Percentiles rank a stretch among this genome's conserved stretches.
phyloP scores from a whole-genome alignment of 1,140 invertebrate species.

The Drosophila aff. region DNA sequence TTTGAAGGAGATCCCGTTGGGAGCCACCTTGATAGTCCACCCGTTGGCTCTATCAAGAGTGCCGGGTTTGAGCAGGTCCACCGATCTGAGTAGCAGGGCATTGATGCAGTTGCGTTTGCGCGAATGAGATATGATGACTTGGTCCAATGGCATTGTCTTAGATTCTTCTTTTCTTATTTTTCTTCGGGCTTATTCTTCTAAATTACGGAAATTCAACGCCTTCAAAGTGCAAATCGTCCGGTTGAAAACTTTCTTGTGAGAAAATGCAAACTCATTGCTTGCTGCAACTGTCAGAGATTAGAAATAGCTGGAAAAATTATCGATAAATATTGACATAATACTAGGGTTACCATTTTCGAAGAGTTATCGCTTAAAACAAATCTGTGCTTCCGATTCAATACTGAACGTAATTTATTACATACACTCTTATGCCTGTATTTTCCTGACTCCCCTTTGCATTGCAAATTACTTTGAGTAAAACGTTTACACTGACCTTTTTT shows the following conservation, averaged over 20 bases:
- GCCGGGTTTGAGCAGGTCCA: slow-evolving; percentile 8
- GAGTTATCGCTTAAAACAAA: neutral
- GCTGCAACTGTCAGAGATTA: slow-evolving; percentile 2
- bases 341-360: neutral
- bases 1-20: slow-evolving; percentile 36
- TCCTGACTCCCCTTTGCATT: neutral
- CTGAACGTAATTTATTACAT: neutral
- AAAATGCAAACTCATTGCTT: neutral
- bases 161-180: neutral
- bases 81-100: slow-evolving; percentile 51
- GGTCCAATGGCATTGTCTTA: slow-evolving; percentile 46
- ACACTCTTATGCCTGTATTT: too few species aligned
- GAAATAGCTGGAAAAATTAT: neutral
- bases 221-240: neutral
- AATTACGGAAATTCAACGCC: neutral
- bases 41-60: neutral
- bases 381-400: neutral
- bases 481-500: slow-evolving; percentile 7
- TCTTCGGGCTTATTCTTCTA: rapidly evolving
- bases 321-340: neutral
- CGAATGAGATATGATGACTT: slow-evolving; percentile 33
- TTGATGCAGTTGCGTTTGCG: slow-evolving; percentile 26
- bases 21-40: slow-evolving; percentile 19
- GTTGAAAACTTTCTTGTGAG: neutral
- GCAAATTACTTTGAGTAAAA: neutral